Conservation (phyloP, 2,797 vertebrate genomes). For the Alcedo atthis region DNA sequence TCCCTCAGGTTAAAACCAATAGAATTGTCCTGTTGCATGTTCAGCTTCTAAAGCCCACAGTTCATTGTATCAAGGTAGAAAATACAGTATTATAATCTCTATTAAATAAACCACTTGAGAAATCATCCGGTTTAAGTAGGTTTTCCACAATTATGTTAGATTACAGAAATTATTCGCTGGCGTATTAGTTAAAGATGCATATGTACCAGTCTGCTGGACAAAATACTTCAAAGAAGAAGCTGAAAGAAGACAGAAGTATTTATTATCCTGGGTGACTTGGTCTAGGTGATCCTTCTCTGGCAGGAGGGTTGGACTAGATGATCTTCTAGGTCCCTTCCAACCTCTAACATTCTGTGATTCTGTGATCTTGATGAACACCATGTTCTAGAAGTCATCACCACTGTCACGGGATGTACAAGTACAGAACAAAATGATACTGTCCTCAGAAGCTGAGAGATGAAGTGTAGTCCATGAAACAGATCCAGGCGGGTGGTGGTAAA, state of each 20-base stretch:
- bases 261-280: not conserved
- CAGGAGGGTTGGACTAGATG: no score
- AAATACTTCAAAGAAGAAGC: conserved; percentile 25
- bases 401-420: not conserved
- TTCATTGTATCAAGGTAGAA: not conserved
- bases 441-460: not conserved
- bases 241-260: not conserved
- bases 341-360: no score
- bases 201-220: not conserved
- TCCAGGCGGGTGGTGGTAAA: not conserved
- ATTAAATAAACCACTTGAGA: conserved; percentile 25
- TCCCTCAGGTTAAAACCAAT: not conserved
- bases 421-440: conserved; percentile 11
- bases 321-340: no score
- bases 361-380: not conserved
- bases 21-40: not conserved
- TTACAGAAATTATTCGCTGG: conserved; percentile 12
- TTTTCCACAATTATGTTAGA: not conserved
- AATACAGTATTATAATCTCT: not conserved
- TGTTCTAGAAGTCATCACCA: not conserved
- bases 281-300: no score
- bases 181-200: not conserved
- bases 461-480: not conserved
- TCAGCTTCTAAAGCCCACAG: not conserved
- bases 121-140: not conserved